Conservation (phyloP, 1,140 invertebrate genomes). For the Tenebrio molitor region DNA sequence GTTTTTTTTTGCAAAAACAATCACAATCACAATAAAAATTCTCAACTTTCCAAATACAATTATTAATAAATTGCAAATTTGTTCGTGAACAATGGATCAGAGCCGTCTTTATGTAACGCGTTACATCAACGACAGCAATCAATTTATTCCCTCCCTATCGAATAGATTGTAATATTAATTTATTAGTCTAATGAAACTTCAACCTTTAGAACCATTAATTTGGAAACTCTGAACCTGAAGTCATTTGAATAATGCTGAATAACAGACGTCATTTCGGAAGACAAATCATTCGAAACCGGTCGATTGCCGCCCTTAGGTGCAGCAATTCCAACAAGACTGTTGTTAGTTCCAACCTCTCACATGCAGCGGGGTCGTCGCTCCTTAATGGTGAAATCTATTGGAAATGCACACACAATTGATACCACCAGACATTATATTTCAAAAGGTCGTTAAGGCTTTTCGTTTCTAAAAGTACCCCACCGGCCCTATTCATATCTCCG, state of each 20-base stretch:
- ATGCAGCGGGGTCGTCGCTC: constrained; percentile 18
- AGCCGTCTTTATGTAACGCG: background rate
- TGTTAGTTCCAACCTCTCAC: constrained; percentile 14
- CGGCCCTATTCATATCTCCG: constrained; percentile 25
- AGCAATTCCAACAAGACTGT: constrained; percentile 1
- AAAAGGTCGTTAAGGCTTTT: constrained; percentile 36
- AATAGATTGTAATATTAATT: constrained; percentile 35
- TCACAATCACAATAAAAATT: no score
- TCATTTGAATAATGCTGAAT: constrained; percentile 28
- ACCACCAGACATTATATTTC: constrained; percentile 40
- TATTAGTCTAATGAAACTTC: constrained; percentile 27
- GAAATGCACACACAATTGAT: constrained; percentile 39
- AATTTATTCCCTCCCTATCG: background rate
- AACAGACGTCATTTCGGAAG: constrained; percentile 16
- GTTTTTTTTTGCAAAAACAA: no score
- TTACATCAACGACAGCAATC: background rate
- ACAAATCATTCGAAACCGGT: constrained; percentile 32
- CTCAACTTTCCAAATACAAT: no score
- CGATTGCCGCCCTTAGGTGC: constrained; percentile 33
- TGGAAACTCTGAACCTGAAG: background rate
- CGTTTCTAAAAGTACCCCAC: constrained; percentile 30
- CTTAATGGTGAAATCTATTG: constrained; percentile 37
- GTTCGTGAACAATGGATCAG: no score
- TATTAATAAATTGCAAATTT: no score
- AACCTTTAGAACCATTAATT: constrained; percentile 34